Base-by-base conservation (phyloP, 2,888 invertebrate species). In the Platypus cylindrus region DNA sequence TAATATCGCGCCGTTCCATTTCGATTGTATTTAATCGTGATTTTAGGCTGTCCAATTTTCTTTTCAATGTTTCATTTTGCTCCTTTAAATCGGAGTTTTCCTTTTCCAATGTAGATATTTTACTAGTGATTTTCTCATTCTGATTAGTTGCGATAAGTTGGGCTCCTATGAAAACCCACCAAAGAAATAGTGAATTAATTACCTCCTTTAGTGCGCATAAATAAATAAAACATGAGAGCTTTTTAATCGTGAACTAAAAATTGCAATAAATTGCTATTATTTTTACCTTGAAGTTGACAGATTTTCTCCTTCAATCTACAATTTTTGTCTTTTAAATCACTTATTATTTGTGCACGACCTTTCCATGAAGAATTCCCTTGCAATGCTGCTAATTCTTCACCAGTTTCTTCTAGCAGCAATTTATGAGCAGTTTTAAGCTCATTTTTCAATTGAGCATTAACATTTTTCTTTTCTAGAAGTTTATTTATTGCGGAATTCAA, bases 311-410 rank as follows among this genome's bases (percentile, higher is more conserved):
- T 76, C 0, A 83, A 54, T 31, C 83, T 80, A 4, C 56, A 58
- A 30, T 81, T 62, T 61, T 76, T 80, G 33, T 73, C 71, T 52
- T 80, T 80, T 30, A 85, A 58, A 9, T 73, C 59, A 1, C 73
- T 56, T 38, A 85, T 81, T 51, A 81, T 78, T 50, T 84, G 81
- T 2, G 83, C 78, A 43, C 84, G 66, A 1, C 85, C 84, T 44
- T 80, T 73, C 83, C 84, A 85, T 8, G 71, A 73, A 26, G 68
- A 65, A 31, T 70, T 60, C 39, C 68, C 66, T 47, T 71, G 71
- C 7, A 81, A 64, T 48, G 73, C 73, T 2, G 70, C 73, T 24
- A 78, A 71, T 46, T 67, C 70, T 36, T 83, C 80, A 0, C 85
- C 85, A 11, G 80, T 64, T 61, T 86, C 85, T 54, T 77, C 78